Conservation (phyloP, 2,888 invertebrate species). For the Drosophila algonquin region DNA sequence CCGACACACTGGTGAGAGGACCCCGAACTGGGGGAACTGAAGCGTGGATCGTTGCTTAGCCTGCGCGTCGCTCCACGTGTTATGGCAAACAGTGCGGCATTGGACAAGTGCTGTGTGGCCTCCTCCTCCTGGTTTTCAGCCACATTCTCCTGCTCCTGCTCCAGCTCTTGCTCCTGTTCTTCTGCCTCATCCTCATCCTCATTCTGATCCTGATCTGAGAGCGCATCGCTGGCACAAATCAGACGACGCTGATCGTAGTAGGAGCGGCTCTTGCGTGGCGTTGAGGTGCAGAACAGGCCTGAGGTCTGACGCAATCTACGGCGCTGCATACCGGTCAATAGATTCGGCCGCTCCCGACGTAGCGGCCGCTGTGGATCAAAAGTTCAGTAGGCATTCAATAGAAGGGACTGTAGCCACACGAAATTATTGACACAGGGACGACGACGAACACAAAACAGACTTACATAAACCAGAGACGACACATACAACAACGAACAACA, state of each 20-base stretch:
- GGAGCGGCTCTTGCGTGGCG: conserved; percentile 80
- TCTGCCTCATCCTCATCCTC: not conserved
- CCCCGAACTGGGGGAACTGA: conserved; percentile 38
- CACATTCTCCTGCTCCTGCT: not conserved
- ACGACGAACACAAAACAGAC: conserved; percentile 15
- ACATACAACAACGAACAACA: conserved; percentile 8
- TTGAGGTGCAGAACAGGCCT: conserved; percentile 75
- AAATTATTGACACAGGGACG: conserved; percentile 25
- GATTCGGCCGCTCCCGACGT: conserved; percentile 30
- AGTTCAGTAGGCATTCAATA: conserved; percentile 29
- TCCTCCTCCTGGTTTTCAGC: conserved; percentile 5
- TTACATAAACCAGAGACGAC: conserved; percentile 17
- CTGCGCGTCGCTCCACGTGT: conserved; percentile 13
- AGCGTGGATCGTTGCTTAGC: not conserved
- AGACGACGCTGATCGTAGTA: conserved; percentile 57
- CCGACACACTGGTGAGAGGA: conserved; percentile 10
- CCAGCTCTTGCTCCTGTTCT: not conserved
- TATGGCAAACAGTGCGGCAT: conserved; percentile 16
- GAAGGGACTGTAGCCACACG: conserved; percentile 26
- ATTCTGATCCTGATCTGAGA: conserved; percentile 1
- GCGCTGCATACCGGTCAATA: conserved; percentile 37
- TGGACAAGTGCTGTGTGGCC: conserved; percentile 45
- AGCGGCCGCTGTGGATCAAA: conserved; percentile 36
- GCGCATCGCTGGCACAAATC: conserved; percentile 17
- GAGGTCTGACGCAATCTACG: conserved; percentile 22